phyloP scores from a whole-genome alignment of 2,888 invertebrate species.

The Nemotelus pantherinus region DNA sequence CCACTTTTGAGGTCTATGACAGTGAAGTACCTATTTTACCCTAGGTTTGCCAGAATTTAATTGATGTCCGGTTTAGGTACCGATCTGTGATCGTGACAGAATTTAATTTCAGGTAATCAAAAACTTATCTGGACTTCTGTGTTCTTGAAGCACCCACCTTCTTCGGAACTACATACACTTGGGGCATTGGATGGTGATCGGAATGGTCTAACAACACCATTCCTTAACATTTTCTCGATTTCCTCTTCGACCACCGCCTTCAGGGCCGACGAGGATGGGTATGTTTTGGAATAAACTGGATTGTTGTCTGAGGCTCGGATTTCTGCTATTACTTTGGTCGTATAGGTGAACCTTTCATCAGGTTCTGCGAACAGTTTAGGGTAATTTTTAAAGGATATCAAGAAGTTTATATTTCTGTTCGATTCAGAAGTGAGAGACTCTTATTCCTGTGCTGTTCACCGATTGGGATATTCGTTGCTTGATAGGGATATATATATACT shows the following conservation, averaged over 20 bases:
- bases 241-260: background rate
- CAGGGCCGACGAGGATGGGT: background rate
- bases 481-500: background rate
- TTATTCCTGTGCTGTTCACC: background rate
- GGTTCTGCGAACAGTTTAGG: background rate
- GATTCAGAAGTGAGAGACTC: background rate
- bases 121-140: background rate
- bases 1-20: no score
- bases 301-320: no score
- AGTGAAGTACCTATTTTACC: no score
- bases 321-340: background rate
- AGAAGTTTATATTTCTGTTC: background rate
- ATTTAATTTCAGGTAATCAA: background rate
- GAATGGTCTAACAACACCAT: background rate
- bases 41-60: background rate
- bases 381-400: background rate
- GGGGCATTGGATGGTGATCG: background rate
- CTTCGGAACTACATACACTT: slow-evolving; percentile 1
- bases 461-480: slow-evolving; percentile 1
- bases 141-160: background rate
- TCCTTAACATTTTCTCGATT: background rate
- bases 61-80: background rate
- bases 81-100: background rate
- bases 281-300: background rate
- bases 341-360: background rate